Evolutionary conservation across 2,888 invertebrate species (phyloP).

Genomic region (Sinodicranocentrus sp.): DNA sequence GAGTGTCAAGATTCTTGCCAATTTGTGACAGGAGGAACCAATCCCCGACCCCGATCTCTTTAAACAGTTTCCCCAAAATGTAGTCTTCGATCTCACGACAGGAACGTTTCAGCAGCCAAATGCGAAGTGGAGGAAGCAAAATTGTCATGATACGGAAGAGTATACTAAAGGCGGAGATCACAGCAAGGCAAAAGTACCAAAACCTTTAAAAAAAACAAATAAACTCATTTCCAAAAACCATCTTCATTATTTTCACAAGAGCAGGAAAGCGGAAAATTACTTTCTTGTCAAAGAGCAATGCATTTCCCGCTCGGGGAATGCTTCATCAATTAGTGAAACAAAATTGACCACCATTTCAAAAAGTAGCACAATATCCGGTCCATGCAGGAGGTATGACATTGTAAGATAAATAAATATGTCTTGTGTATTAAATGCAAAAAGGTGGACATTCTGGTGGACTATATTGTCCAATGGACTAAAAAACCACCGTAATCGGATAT

Average conservation of each 20-base stretch:
- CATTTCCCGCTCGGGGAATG: too few species aligned
- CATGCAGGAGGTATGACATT: too few species aligned
- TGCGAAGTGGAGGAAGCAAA: conserved; percentile 68
- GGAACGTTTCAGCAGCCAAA: conserved; percentile 69
- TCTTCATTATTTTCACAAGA: too few species aligned
- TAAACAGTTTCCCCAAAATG: conserved; percentile 68
- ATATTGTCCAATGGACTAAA: too few species aligned
- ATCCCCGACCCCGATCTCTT: conserved; percentile 70
- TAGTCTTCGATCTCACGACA: conserved; percentile 69
- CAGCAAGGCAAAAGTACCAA: conserved; percentile 69
- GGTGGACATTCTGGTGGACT: too few species aligned
- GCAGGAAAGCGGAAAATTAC: too few species aligned
- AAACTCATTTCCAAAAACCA: too few species aligned
- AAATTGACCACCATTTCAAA: neutral
- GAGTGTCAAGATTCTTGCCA: conserved; percentile 72
- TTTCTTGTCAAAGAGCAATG: too few species aligned
- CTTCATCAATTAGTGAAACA: neutral
- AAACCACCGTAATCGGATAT: conserved; percentile 3
- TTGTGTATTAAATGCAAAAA: too few species aligned
- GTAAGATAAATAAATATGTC: neutral
- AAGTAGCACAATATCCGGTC: too few species aligned
- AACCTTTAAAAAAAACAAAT: conserved; percentile 48
- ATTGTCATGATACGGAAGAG: conserved; percentile 71
- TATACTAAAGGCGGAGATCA: conserved; percentile 69
- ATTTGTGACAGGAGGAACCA: conserved; percentile 73